Evolutionary conservation across 1,140 invertebrate genomes (phyloP), one percentile per base, ranked within the genome.

Genomic region (Zaprionus taronus): DNA sequence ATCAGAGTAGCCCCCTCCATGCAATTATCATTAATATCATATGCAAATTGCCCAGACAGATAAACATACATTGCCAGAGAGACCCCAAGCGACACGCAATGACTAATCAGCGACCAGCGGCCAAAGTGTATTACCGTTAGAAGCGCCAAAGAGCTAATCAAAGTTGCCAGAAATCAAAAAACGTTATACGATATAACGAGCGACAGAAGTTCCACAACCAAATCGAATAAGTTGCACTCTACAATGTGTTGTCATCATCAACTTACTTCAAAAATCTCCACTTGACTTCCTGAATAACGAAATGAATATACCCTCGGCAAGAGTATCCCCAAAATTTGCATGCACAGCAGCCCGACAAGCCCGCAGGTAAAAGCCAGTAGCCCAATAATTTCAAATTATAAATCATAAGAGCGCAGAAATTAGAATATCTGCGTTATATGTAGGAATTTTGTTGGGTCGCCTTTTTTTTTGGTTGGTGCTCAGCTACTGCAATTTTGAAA

Each of bases 321-420:
- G 80, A n/a, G 56, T 58, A 68, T 55, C 1, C 1, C 11, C 22
- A 7, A 44, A 72, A 87, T 87, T 87, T 89, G 84, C 84, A 87
- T 87, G 72, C 65, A 60, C 47, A 9, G 49, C 38, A 71, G 51
- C 14, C 61, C 36, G n/a, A 61, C 36, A 26, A 41, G 64, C 22
- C 84, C 68, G 34, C 62, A 58, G 78, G 64, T 38, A 68, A 80
- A 87, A 87, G 84, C 74, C 83, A 79, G 84, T 87, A 87, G 84
- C 85, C 77, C 81, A 89, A 89, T 89, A 86, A 84, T 81, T 81
- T 84, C 62, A 68, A 84, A 89, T 90, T 87, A 83, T 81, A 89
- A 87, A 76, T 84, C 84, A 87, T 87, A 87, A 87, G 70, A 77
- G 63, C 65, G 67, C 80, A 62, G 68, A 81, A 87, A 83, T 83